Percentiles rank a stretch among this genome's conserved stretches.
Evolutionary conservation across 2,113 vertebrate genomes (phyloP).

Genomic region (Telmatochromis brachygnathus): DNA sequence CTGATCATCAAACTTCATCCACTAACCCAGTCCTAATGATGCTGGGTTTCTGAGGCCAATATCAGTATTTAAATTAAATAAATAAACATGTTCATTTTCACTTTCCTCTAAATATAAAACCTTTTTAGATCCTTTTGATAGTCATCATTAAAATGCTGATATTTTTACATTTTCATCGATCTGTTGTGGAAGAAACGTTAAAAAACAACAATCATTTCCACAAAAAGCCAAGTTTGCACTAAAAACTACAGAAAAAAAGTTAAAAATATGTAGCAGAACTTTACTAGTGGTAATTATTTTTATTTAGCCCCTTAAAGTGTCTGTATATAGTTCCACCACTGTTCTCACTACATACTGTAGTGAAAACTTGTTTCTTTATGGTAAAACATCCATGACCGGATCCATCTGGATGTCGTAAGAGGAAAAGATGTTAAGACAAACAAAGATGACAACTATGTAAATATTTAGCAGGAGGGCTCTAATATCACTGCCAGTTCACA

Average conservation of each 20-base stretch:
- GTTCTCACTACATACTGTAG: accelerated
- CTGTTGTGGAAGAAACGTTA: accelerated
- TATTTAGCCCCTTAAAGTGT: not conserved
- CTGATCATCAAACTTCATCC: not conserved
- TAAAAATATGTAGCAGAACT: not conserved
- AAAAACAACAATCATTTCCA: not conserved
- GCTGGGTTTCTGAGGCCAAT: not conserved
- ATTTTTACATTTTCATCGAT: not conserved
- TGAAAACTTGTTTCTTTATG: not conserved
- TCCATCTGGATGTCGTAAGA: not conserved
- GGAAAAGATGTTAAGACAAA: not conserved
- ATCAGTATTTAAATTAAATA: not conserved
- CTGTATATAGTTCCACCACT: not conserved
- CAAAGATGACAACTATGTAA: not conserved
- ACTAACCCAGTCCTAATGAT: not conserved
- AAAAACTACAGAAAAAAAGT: not conserved
- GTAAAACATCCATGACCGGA: not conserved
- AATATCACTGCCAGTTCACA: not conserved
- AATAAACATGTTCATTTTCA: not conserved
- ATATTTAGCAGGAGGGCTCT: not conserved
- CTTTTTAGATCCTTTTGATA: not conserved
- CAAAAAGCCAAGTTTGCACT: not conserved
- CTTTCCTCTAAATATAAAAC: not conserved
- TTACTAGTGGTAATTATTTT: not conserved
- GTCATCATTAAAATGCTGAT: not conserved